Evolutionary conservation across 2,797 vertebrate genomes (phyloP), one percentile per base, ranked within the genome.

Genomic region (Agapornis canus): DNA sequence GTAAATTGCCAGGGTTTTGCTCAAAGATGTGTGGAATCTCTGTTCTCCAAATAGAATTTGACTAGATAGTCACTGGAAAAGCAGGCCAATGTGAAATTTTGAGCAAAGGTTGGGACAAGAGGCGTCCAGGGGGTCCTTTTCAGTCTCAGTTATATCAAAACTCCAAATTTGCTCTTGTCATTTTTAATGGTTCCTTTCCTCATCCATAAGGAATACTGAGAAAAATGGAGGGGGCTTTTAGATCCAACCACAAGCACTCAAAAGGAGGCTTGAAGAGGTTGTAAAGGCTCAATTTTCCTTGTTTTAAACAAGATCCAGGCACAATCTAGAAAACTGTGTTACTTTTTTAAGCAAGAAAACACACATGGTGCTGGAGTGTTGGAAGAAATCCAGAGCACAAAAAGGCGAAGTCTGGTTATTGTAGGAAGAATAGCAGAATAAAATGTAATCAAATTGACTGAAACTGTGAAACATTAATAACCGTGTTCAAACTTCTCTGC

Each of bases 351-450:
- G 37, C 14, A 8, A 68, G 11, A 13, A 76, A 76, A 45, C 69
- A 40, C 2, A 7, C 4, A 7, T 1, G 0, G 10, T 61, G 10
- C 13, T 87, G 14, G 16, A 72, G 3, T 13, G 5, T 6, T 54
- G 31, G 2, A 45, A 73, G 19, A 80, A n/a, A 22, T 25, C 22
- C 20, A 29, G 10, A 29, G 6, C 15, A 65, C 22, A 25, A n/a
- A 83, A 15, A 0, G 4, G 23, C 40, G 10, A 45, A 43, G 7
- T 31, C 11, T 49, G 40, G 8, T 77, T 76, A 42, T 26, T 72
- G 31, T 9, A 49, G 65, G 42, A 77, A 77, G 39, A 84, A 39
- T 3, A 49, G 13, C 3, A 51, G n/a, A 19, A 32, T 80, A 49
- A 85, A 71, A 71, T 63, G 26, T 56, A 45, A 47, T 47, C 39